phyloP scores from a whole-genome alignment of 2,113 vertebrate species.

The Microtus oregoni region DNA sequence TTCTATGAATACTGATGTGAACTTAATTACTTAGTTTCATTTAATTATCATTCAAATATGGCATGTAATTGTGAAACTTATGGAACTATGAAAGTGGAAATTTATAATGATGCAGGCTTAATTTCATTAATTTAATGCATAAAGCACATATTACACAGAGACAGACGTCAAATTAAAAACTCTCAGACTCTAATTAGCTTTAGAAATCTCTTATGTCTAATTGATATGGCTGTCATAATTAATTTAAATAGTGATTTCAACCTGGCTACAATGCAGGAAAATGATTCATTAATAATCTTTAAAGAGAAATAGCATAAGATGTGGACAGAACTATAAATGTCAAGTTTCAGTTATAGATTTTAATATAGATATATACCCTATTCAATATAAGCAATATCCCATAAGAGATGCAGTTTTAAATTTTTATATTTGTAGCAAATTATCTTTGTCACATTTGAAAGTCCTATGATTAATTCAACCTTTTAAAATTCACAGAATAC shows the following conservation, averaged over 20 bases:
- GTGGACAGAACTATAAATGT: not conserved
- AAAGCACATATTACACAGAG: conserved; percentile 88
- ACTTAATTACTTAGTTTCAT: conserved; percentile 83
- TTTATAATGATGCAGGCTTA: conserved; percentile 89
- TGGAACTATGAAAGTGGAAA: conserved; percentile 89
- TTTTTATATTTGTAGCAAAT: conserved; percentile 30
- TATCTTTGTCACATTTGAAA: conserved; percentile 49
- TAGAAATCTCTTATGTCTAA: conserved; percentile 90
- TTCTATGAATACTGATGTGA: conserved; percentile 68
- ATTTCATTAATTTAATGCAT: conserved; percentile 92
- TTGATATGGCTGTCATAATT: conserved; percentile 91
- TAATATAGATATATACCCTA: not conserved
- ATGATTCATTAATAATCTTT: conserved; percentile 71
- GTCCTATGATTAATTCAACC: conserved; percentile 35
- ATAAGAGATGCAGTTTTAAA: conserved; percentile 40
- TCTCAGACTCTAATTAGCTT: conserved; percentile 89
- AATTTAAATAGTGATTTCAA: conserved; percentile 89
- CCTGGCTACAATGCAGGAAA: conserved; percentile 84
- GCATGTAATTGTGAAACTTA: conserved; percentile 89
- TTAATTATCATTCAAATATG: conserved; percentile 90
- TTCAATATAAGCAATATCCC: not conserved
- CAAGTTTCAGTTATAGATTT: not conserved
- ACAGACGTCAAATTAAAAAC: conserved; percentile 90
- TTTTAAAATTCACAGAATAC: conserved; percentile 66
- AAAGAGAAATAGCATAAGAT: conserved; percentile 70